Evolutionary conservation across 2,113 vertebrate species (phyloP), one percentile per base, ranked within the genome.

Genomic region (Macrotus californicus): DNA sequence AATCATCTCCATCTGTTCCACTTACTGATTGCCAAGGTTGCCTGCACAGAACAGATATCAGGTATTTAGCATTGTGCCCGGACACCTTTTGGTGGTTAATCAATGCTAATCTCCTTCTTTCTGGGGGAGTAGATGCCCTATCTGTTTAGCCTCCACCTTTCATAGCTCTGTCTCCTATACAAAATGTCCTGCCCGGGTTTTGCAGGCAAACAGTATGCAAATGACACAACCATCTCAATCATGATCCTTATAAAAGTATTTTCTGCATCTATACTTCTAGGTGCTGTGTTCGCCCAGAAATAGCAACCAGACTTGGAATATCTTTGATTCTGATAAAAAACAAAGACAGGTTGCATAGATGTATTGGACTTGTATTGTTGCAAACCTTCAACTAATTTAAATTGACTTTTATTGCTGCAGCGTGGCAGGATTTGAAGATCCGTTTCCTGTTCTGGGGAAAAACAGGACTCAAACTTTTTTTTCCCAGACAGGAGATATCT

Each of bases 21-120:
- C 43, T 70, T 43, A 21, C 11, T 15, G 39, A 34, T 92, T 48
- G 19, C 14, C 48, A 84, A 2, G 31, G 10, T 3, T 7, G 12
- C n/a, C 19, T n/a, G 12, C 19, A 10, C 7, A 0, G 3, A 2
- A 36, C 41, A 54, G 43, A 3, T 50, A 2, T 14, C 18, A 7
- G 43, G 6, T 19, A 31, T 36, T 73, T 26, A 10, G 19, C 2
- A 0, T 48, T 0, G 5, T 6, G 13, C 31, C 46, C 29, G 50
- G 19, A 31, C 11, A 18, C 26, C 36, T 8, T 52, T 16, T 26
- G 9, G 34, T n/a, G 14, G 21, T 5, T 54, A 84, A n/a, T 15
- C 43, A 8, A 11, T 14, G 66, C 39, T 9, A 15, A 0, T 19
- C 61, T 69, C 52, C 24, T n/a, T 88, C 52, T 31, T 84, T 59